Base-by-base conservation (phyloP, 1,140 invertebrate species). In the Anastrepha ludens region DNA sequence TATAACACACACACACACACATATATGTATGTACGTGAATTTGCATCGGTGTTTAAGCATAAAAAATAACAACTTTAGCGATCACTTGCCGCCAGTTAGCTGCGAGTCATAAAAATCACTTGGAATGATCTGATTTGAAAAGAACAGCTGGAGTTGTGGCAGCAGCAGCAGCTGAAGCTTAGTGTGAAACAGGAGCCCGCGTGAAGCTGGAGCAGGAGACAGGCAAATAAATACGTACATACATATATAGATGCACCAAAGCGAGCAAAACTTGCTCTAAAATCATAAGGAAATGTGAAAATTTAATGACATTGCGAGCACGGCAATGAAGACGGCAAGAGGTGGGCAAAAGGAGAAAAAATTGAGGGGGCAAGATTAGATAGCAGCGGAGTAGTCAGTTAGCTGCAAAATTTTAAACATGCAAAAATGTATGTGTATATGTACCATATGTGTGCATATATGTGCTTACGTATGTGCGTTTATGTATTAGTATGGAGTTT, bases 81-180 rank as follows among this genome's bases (percentile, higher is more conserved):
- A n/a, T 11, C 67, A 47, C 67, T 47, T 47, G 67, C 67, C 67
- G 41, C 41, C 41, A n/a, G 67, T 74, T 74, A 74, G 67, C 41
- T 74, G 67, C 39, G 67, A 74, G 67, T 74, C 67, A 74, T 74
- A 74, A 74, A 74, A 74, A 74, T 74, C 67, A 74, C 67, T 74
- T 74, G 13, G 67, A 74, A 74, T 74, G 67, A 74, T 74, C 67
- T 47, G 67, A 74, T 74, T 74, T 74, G 67, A 15, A 39, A 47
- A 74, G 67, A 74, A 74, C 67, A 74, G 67, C 67, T 74, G 67
- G 67, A 74, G 60, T 62, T 62, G 60, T 1, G 60, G 17, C 60
- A 62, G 60, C 60, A 11, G 15, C 60, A 62, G 15, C 60, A 62
- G 60, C 15, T 62, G 60, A 62, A 67, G 64, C 64, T 67, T 41